Conservation (phyloP, 1,140 invertebrate species). For the Paraescarpia echinospica region DNA sequence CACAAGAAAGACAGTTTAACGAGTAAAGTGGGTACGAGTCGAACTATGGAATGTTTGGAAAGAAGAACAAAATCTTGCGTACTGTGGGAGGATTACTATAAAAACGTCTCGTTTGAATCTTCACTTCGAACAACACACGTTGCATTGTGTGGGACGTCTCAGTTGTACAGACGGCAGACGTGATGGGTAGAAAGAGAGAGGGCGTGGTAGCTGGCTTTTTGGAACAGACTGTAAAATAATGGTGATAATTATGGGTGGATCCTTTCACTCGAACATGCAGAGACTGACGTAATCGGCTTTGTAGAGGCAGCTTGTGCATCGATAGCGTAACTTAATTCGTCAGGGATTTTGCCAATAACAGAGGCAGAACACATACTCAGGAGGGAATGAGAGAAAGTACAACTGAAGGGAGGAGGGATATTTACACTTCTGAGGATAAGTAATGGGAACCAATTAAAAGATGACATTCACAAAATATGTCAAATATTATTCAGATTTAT, state of each 20-base stretch:
- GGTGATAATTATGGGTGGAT: neutral
- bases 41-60: neutral
- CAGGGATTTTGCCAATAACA: neutral
- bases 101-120: neutral
- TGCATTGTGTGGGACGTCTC: neutral
- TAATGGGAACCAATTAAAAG: neutral
- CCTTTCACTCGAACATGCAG: neutral
- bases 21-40: neutral
- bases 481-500: neutral
- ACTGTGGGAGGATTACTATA: neutral
- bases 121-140: neutral
- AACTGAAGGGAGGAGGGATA: too few species aligned
- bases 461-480: neutral
- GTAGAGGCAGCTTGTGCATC: neutral
- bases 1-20: neutral
- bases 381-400: too few species aligned
- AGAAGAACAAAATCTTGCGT: neutral
- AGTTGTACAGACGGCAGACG: neutral
- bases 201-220: neutral
- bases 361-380: too few species aligned
- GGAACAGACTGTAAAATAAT: neutral
- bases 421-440: too few species aligned
- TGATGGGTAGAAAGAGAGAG: neutral
- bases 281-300: neutral
- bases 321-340: neutral